Conservation (phyloP, 2,113 vertebrate species). For the Recurvirostra avosetta region DNA sequence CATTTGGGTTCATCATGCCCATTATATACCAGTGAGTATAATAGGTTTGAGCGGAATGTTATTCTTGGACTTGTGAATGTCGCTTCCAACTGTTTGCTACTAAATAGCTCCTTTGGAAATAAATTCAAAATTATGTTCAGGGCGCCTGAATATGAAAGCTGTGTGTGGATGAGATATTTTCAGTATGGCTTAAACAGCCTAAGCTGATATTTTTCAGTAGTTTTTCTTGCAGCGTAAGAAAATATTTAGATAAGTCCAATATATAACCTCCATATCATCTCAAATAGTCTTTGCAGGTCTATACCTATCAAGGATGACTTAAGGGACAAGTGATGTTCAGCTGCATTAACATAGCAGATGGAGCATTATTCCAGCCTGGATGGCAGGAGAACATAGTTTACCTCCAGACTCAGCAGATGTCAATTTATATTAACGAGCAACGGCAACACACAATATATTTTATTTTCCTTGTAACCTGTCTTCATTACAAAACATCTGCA, state of each 20-base stretch:
- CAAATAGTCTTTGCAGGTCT: background rate
- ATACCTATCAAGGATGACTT: slow-evolving; percentile 2
- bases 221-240: background rate
- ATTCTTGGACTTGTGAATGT: background rate
- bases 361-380: background rate
- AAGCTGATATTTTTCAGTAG: background rate
- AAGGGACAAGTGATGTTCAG: slow-evolving; percentile 36
- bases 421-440: slow-evolving; percentile 66
- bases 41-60: background rate
- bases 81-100: slow-evolving; percentile 2
- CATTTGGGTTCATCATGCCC: background rate
- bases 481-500: slow-evolving; percentile 51
- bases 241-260: background rate
- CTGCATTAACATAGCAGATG: slow-evolving; percentile 25
- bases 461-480: slow-evolving; percentile 60
- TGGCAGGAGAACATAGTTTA: slow-evolving; percentile 27
- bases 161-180: background rate
- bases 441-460: slow-evolving; percentile 33
- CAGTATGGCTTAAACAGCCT: background rate
- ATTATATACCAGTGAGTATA: background rate
- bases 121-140: slow-evolving; percentile 5
- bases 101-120: slow-evolving; percentile 32
- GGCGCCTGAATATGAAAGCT: background rate
- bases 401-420: slow-evolving; percentile 57
- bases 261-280: background rate